Base-by-base conservation (phyloP, 2,113 vertebrate species). In the Embiotoca jacksoni region DNA sequence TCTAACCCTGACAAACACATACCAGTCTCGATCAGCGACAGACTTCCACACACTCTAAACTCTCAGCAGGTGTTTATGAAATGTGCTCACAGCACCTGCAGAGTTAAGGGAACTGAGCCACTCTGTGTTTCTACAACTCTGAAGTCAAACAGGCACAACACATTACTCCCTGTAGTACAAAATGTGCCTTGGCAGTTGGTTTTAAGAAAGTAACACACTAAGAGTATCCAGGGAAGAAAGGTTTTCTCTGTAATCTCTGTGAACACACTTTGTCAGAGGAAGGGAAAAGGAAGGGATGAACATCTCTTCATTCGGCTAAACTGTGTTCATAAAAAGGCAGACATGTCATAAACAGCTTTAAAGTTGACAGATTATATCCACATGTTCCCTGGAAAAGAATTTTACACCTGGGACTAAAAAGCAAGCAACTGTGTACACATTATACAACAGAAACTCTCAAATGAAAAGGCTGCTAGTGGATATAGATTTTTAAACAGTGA, bases 31-130 rank as follows among this genome's bases (percentile, higher is more conserved):
- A 74, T 65, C 53, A 65, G n/a, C 52, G 61, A 36, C 69, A 57
- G 37, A 75, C 15, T 41, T 78, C 35, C 44, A 76, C 72, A 56
- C 81, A 64, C 67, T 85, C 72, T 46, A 73, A 82, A 72, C 81
- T 90, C 80, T 64, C 73, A 82, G 84, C 91, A 93, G 91, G 92
- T 93, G 92, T 89, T 91, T 88, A 83, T 90, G 61, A 91, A 87
- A 90, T 66, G 52, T 39, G 59, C 79, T 80, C 49, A 35, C 56
- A 71, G 86, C 90, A 92, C 89, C 92, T 94, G 92, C 78, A 72
- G 71, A 84, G 80, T 56, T 3, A 15, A 75, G 64, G 70, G 76
- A 85, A 92, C 86, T 87, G 82, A 88, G 83, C 75, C 76, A 64
- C 82, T 83, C 80, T 88, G 88, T 90, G 72, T 87, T 91, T 89